phyloP scores from a whole-genome alignment of 1,140 invertebrate species.

The Scaptomyza hsui region DNA sequence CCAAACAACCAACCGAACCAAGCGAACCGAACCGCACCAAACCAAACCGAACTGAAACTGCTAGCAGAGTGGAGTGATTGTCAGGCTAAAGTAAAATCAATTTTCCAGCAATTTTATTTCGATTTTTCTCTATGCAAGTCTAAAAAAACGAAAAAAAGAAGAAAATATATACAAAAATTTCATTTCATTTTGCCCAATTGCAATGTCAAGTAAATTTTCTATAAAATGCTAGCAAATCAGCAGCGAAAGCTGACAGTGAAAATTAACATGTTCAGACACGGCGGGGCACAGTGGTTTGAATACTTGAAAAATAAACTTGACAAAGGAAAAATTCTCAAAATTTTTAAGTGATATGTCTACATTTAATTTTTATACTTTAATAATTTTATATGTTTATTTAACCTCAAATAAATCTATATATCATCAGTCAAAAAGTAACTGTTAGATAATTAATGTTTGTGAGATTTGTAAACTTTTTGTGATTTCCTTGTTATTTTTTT shows the following conservation, averaged over 20 bases:
- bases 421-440: too few relatives aligned
- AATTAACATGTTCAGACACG: slow-evolving; percentile 38
- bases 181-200: slow-evolving; percentile 50
- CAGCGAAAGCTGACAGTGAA: slow-evolving; percentile 45
- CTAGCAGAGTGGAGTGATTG: slow-evolving; percentile 56
- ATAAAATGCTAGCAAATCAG: slow-evolving; percentile 50
- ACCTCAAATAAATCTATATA: too few relatives aligned
- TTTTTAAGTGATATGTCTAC: too few relatives aligned
- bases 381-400: too few relatives aligned
- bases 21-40: slow-evolving; percentile 23
- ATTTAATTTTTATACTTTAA: too few relatives aligned
- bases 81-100: slow-evolving; percentile 76
- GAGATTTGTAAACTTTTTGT: too few relatives aligned
- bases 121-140: slow-evolving; percentile 17
- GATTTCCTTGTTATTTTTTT: too few relatives aligned
- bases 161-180: slow-evolving; percentile 16
- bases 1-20: slow-evolving; percentile 2
- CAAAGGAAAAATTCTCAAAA: neutral
- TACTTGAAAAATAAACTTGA: neutral
- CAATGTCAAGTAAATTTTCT: slow-evolving; percentile 57
- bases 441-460: too few relatives aligned
- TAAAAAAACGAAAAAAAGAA: slow-evolving; percentile 21
- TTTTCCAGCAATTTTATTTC: slow-evolving; percentile 64
- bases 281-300: slow-evolving; percentile 8
- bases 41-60: slow-evolving; percentile 13